Base-by-base conservation (phyloP, 2,113 vertebrate species). In the Oreochromis tanganicae region DNA sequence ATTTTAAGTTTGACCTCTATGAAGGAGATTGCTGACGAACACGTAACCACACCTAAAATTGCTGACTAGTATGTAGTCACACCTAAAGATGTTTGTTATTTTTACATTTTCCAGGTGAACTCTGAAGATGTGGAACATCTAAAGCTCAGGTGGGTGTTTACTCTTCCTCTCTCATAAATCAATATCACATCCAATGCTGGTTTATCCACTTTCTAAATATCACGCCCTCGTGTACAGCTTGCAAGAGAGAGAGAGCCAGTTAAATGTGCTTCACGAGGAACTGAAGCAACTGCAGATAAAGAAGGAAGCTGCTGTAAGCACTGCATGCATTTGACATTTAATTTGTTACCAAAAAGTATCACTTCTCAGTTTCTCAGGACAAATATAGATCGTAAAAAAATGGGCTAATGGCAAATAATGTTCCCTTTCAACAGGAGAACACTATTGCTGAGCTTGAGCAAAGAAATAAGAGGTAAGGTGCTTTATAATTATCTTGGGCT, bases 101-200 rank as follows among this genome's bases (percentile, higher is more conserved):
- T 36, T 84, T 14, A 73, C 21, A 41, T 36, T 82, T 7, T 1
- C 68, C 32, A 59, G 95, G 88, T 73, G 66, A 96, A 88, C 14
- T 89, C 86, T 89, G 95, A 87, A 43, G 97, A 98, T 88, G 79
- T 96, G 6, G 94, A 96, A 86, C 93, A 96, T 90, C 92, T 98
- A 34, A 97, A 89, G 88, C 91, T 92, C 57, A 97, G 97, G 98
- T 98, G 94, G 94, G 94, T 80, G 55, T 88, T 46, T 50, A 4
- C 27, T 50, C 3, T 3, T 63, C 36, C 2, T 57, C 73, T 21
- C 13, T 10, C 55, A 14, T 73, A 24, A 4, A 19, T 48, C 9
- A 17, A 21, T 10, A 71, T 81, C 8, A 9, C 5, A 73, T 80
- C 6, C 11, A 17, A 14, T 84, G 66, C 17, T 38, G 3, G 57